Evolutionary conservation across 1,140 invertebrate genomes (phyloP), one percentile per base, ranked within the genome.

Genomic region (Xylocopa sonorina): DNA sequence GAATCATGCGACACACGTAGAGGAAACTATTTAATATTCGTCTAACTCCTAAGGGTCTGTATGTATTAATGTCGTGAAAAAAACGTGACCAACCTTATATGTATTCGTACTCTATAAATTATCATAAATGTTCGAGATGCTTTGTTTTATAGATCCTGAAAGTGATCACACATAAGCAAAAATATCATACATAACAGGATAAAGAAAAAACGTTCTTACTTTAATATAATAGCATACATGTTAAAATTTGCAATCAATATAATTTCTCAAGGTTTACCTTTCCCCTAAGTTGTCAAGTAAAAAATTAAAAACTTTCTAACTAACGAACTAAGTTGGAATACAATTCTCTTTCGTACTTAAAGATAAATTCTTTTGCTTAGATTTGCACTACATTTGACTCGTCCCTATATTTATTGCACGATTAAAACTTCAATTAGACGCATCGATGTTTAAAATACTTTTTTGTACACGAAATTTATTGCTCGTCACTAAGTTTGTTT

Each of bases 21-120:
- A 50, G 60, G 53, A 81, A 77, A 41, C 66, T 81, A 63, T 34
- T 80, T 80, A 76, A 74, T 51, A 81, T 81, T 81, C 81, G 6
- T 29, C 29, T 60, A 41, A 66, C 24, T 51, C n/a, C 24, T 77
- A 71, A 80, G 74, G 34, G 57, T 34, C 24, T 77, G 38, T 77
- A 53, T 57, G 34, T 80, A 38, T 51, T 64, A 51, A 34, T 72
- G 29, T n/a, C 9, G n/a, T 5, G 14, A 6, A 43, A 50, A 68
- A 53, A 34, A 77, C 72, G 78, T 81, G 78, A 81, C 38, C 16
- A 64, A 71, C 76, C 32, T 76, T 81, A 21, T 81, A 21, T 24
- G 14, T 53, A 53, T 14, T 29, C 1, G 55, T 16, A 16, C 14
- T 41, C 16, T 16, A 4, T 6, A 41, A 41, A 38, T 50, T 63